Evolutionary conservation across 2,888 invertebrate genomes (phyloP), one percentile per base, ranked within the genome.

Genomic region (Xestia xanthographa): DNA sequence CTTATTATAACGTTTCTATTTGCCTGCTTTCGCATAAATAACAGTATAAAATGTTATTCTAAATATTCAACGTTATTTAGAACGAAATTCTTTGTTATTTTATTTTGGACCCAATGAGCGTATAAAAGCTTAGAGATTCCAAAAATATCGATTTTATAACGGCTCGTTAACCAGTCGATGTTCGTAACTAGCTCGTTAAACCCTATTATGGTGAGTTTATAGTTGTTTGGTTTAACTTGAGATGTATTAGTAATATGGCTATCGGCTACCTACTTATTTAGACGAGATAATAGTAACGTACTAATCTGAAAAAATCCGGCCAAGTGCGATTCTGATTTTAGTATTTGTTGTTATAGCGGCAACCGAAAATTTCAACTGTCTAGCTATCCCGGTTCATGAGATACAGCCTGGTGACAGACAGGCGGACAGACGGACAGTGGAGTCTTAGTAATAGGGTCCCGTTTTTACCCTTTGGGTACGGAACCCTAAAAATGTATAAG

Each of bases 131-230:
- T 45, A 11, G 70, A 62, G 66, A 72, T 83, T 83, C 75, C 43
- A 83, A 83, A 84, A 86, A 86, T 73, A 84, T 83, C 80, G 65
- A 71, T 79, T 84, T 75, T 72, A 74, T 82, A 77, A 77, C 83
- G 71, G 78, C 12, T 82, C 71, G 65, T 71, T 75, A 82, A 72
- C 53, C 67, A 78, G 72, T 75, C 5, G 67, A 74, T 56, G 62
- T 62, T 75, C 22, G 26, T 82, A 75, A 65, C 62, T 53, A 70
- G 76, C 73, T 75, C 75, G 63, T 82, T 82, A 79, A 77, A 77
- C 17, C 77, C 73, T 77, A 75, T 73, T 86, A 81, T 72, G 76
- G 83, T 29, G 48, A 60, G 69, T 74, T 76, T 38, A 75, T 71
- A 72, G 75, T 82, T 66, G 26, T 60, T 72, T 70, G 45, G 71